These are phyloP conservation scores for Syritta pipiens DNA, from an alignment of 2,888 invertebrate species.

Conservation along the genomic window DNA sequence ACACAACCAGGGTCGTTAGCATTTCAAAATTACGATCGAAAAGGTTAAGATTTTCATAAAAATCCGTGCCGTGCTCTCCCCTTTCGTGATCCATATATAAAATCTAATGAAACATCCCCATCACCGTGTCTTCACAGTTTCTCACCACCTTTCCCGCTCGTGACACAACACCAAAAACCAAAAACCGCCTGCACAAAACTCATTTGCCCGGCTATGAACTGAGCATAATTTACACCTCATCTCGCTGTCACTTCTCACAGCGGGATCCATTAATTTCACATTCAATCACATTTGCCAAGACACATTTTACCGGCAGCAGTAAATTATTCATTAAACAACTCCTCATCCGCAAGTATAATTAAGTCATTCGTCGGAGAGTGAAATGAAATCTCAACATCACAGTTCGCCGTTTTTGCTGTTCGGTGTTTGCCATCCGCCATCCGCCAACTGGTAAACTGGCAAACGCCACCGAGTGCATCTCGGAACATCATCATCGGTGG, in stretches of 20 bases:
- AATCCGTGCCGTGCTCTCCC: too few relatives aligned
- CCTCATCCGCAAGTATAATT: slow-evolving; percentile 62
- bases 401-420: too few relatives aligned
- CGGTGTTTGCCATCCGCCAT: too few relatives aligned
- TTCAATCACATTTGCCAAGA: slow-evolving; percentile 66
- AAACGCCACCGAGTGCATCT: too few relatives aligned
- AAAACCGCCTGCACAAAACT: too few relatives aligned
- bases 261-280: slow-evolving; percentile 63
- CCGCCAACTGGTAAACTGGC: slow-evolving; percentile 11
- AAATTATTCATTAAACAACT: slow-evolving; percentile 67
- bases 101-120: slow-evolving; percentile 21
- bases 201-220: slow-evolving; percentile 31
- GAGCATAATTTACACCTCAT: slow-evolving; percentile 64
- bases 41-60: too few relatives aligned
- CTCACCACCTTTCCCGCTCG: too few relatives aligned
- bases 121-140: too few relatives aligned
- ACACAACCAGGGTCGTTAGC: too few relatives aligned
- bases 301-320: slow-evolving; percentile 62
- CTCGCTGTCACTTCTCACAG: slow-evolving; percentile 57
- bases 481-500: slow-evolving; percentile 25
- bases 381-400: slow-evolving; percentile 47
- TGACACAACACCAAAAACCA: too few relatives aligned
- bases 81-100: slow-evolving; percentile 3
- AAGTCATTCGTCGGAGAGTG: slow-evolving; percentile 61
- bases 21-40: too few relatives aligned